These are phyloP conservation scores for Nasonovia ribisnigri DNA, from an alignment of 2,888 invertebrate genomes.

Conservation along the genomic window DNA sequence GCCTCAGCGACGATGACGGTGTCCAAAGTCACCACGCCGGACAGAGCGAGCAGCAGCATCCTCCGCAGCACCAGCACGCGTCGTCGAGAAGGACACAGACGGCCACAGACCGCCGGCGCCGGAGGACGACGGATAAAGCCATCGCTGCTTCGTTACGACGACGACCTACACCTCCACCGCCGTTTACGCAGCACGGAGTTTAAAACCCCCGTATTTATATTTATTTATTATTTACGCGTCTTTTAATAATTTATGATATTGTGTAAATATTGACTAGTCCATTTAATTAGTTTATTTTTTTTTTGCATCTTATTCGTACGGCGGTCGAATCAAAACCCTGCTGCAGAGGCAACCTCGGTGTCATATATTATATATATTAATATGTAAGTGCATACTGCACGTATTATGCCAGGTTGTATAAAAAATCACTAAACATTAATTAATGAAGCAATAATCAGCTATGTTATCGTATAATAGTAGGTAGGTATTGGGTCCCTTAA, in stretches of 20 bases:
- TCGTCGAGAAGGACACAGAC: background rate
- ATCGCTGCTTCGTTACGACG: background rate
- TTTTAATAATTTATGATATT: background rate
- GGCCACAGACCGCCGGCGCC: background rate
- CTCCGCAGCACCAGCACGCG: background rate
- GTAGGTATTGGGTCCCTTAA: background rate
- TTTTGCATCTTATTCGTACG: background rate
- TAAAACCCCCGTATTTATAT: background rate
- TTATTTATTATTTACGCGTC: background rate
- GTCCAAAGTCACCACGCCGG: background rate
- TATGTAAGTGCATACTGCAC: background rate
- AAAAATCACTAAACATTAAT: background rate
- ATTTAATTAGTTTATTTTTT: constrained; percentile 9
- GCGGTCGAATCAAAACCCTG: background rate
- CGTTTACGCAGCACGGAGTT: background rate
- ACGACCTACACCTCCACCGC: background rate
- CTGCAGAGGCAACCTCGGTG: background rate
- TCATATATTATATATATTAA: background rate
- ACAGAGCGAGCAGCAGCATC: background rate
- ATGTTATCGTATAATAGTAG: background rate
- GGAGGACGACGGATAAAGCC: background rate
- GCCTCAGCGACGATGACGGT: background rate
- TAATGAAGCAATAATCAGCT: background rate
- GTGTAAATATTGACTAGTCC: constrained; percentile 14
- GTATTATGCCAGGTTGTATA: too few relatives aligned